These are phyloP conservation scores for Callopanchax toddi DNA, from an alignment of 2,113 vertebrate species.

Conservation along the genomic window DNA sequence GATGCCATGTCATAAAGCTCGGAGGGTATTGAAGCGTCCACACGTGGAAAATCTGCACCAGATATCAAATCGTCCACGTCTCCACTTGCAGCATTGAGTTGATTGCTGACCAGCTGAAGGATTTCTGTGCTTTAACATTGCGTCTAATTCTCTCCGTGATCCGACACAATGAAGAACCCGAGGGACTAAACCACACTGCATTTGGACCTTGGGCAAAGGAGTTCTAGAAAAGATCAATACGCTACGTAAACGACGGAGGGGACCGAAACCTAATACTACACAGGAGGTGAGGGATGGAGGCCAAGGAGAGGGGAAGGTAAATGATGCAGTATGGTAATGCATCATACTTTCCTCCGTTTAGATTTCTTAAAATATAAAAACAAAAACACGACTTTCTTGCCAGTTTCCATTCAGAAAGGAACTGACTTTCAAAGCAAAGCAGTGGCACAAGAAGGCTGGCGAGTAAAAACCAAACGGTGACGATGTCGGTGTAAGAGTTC, in stretches of 20 bases:
- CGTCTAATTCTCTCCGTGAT: slow-evolving; percentile 31
- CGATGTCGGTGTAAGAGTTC: slow-evolving; percentile 3
- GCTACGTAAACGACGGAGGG: slow-evolving; percentile 41
- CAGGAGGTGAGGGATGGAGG: slow-evolving; percentile 49
- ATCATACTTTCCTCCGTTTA: slow-evolving; percentile 64
- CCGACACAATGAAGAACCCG: slow-evolving; percentile 14
- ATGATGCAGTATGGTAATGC: slow-evolving; percentile 44
- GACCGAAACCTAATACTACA: slow-evolving; percentile 63
- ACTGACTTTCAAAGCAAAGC: slow-evolving; percentile 34
- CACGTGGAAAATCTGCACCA: slow-evolving; percentile 30
- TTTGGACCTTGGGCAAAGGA: slow-evolving; percentile 51
- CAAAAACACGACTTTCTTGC: slow-evolving; percentile 44
- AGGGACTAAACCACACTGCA: slow-evolving; percentile 42
- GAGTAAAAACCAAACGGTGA: slow-evolving; percentile 34
- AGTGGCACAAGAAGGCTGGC: slow-evolving; percentile 45
- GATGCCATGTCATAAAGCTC: slow-evolving; percentile 43
- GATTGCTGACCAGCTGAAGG: slow-evolving; percentile 54
- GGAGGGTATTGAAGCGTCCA: slow-evolving; percentile 47
- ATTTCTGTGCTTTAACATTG: slow-evolving; percentile 34
- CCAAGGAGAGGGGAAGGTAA: slow-evolving; percentile 55
- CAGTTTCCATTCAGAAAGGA: slow-evolving; percentile 58
- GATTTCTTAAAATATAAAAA: slow-evolving; percentile 14
- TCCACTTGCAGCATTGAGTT: slow-evolving; percentile 38
- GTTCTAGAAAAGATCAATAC: slow-evolving; percentile 39
- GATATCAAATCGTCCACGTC: slow-evolving; percentile 40